Evolutionary conservation across 2,888 invertebrate genomes (phyloP), one percentile per base, ranked within the genome.

Genomic region (Deladenus siricidicola): DNA sequence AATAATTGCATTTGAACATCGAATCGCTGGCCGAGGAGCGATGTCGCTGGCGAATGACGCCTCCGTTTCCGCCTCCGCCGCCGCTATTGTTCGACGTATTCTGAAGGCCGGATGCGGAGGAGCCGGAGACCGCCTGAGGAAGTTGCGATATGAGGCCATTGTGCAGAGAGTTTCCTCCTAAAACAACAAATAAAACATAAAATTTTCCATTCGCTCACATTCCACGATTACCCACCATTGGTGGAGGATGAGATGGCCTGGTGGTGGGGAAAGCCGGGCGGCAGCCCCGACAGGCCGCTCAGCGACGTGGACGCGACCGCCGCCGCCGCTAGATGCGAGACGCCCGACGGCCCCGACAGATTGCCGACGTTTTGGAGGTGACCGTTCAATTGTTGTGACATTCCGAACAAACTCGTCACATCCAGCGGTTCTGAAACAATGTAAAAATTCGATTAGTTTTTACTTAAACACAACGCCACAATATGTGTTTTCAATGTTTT

Each of bases 1-100:
- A 76, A 56, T 60, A 76, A 10, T 64, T 63, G 44, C 76, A 76
- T 55, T 76, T 75, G 50, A 72, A 26, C 64, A 60, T 55, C 43
- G 58, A 51, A 30, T 65, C 64, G 48, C 56, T 39, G 28, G 34
- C 23, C 47, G 63, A 64, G 21, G 63, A 58, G 21, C 64, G 57
- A 30, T 60, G 60, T 29, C 60, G 43, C 28, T 43, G 44, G 34
- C 55, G 39, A 2, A 55, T 55, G 14, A 44, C 43, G 34, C 53
- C 53, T 21, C 14, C 50, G 19, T 26, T 21, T 50, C 29, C 28
- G 3, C 50, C 28, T 28, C 24, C 28, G 8, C 21, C 10, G 10
- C 21, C 21, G 10, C 48, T 19, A 50, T 50, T 29, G n/a, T 53
- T 53, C 19, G 6, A 19, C 26, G 28, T 50, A 26, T 50, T 50